phyloP scores from a whole-genome alignment of 2,113 vertebrate species.

The Mellivora capensis region DNA sequence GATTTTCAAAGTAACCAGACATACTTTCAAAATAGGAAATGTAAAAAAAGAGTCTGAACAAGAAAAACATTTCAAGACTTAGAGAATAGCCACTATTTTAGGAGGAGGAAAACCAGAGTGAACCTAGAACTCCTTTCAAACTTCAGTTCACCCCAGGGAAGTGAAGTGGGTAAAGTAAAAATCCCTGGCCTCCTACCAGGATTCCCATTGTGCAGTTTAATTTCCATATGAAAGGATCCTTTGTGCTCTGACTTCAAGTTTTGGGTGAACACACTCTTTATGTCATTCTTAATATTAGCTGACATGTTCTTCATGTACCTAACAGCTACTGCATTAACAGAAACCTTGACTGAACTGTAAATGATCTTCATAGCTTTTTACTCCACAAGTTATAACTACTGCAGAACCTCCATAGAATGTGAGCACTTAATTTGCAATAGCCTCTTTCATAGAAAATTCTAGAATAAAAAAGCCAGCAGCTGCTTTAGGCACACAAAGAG shows the following conservation, averaged over 20 bases:
- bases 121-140: conserved; percentile 45
- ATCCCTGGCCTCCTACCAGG: conserved; percentile 52
- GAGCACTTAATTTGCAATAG: conserved; percentile 34
- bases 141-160: conserved; percentile 51
- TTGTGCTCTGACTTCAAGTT: conserved; percentile 67
- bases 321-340: conserved; percentile 30
- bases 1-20: conserved; percentile 23
- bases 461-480: neutral
- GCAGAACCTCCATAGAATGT: neutral
- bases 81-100: conserved; percentile 35
- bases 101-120: conserved; percentile 35
- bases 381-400: conserved; percentile 29
- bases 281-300: conserved; percentile 66
- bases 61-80: conserved; percentile 36
- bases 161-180: conserved; percentile 45
- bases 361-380: conserved; percentile 43
- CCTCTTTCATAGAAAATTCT: neutral
- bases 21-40: conserved; percentile 1
- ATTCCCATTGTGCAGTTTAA: conserved; percentile 43
- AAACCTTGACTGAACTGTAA: conserved; percentile 64
- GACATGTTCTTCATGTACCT: conserved; percentile 47
- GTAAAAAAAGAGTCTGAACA: conserved; percentile 29
- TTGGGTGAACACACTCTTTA: conserved; percentile 46
- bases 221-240: conserved; percentile 65
- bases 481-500: neutral